Evolutionary conservation across 2,888 invertebrate species (phyloP), one percentile per base, ranked within the genome.

Genomic region (Empis livida): DNA sequence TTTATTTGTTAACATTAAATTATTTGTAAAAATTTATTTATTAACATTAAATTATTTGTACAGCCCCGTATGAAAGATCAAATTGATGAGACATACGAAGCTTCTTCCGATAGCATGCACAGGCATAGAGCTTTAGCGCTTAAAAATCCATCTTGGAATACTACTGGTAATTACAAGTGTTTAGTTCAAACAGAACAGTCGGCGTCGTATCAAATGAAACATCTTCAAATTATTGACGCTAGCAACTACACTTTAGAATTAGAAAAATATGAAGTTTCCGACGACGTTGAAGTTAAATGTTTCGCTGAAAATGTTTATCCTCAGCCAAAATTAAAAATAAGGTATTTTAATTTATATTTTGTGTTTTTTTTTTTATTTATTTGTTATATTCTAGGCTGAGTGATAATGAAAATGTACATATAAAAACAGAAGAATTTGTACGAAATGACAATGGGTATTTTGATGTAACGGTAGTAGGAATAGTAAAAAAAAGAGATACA

Each of bases 281-380:
- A 41, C 14, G 41, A 41, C 23, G 15, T 41, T 10, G n/a, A 41
- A 41, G n/a, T 41, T 14, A 41, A n/a, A 41, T 41, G 41, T 27
- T n/a, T 10, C 5, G 23, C 20, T 20, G 41, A 41, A 41, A 41
- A 41, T 41, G 23, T 41, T 6, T 41, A 11, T 27, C 41, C 41
- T n/a, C 20, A 41, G 23, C 41, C 41, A 41, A 41, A 20, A 23
- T 41, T 41, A 27, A 41, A 20, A 41, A 23, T 41, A 41, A 41
- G 14, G 41, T 41, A n/a, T 16, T 13, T 20, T 41, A 20, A 35
- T 40, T 10, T 16, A 17, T 14, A 11, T n/a, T 41, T 23, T 6
- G 6, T 41, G 13, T 40, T 20, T 23, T 13, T 27, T 41, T 14
- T 23, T 27, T 14, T n/a, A 41, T 20, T 5, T 8, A 35, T 35